These are phyloP conservation scores for Pelochelys cantorii DNA, from an alignment of 2,797 vertebrate genomes.

Conservation along the genomic window DNA sequence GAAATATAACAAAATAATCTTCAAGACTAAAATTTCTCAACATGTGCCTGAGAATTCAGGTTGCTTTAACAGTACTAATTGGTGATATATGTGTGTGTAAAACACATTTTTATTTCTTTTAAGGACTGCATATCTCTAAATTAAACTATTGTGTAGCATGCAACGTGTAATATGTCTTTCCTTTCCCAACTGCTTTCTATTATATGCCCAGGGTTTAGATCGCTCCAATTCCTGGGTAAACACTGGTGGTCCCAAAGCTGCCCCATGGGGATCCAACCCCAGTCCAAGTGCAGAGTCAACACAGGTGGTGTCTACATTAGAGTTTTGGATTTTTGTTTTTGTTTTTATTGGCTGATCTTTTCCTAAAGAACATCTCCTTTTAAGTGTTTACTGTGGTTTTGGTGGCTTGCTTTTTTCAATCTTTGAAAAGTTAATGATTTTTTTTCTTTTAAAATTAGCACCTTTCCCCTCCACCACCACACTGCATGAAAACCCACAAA, in stretches of 20 bases:
- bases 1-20: slow-evolving; percentile 27
- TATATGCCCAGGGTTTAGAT: slow-evolving; percentile 95
- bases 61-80: slow-evolving; percentile 75
- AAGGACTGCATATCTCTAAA: slow-evolving; percentile 74
- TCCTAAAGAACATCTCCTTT: slow-evolving; percentile 72
- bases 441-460: slow-evolving; percentile 57
- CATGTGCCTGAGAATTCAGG: slow-evolving; percentile 32
- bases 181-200: slow-evolving; percentile 89
- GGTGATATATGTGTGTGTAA: slow-evolving; percentile 66
- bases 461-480: slow-evolving; percentile 38
- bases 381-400: slow-evolving; percentile 68
- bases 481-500: slow-evolving; percentile 78
- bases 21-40: slow-evolving; percentile 35
- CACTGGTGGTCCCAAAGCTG: slow-evolving; percentile 98
- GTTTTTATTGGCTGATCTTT: slow-evolving; percentile 74
- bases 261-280: slow-evolving; percentile 98
- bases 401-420: slow-evolving; percentile 65
- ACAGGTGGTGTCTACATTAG: slow-evolving; percentile 93
- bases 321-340: slow-evolving; percentile 77
- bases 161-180: slow-evolving; percentile 86
- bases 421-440: slow-evolving; percentile 63
- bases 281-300: slow-evolving; percentile 96
- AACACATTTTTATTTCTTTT: slow-evolving; percentile 55
- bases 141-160: slow-evolving; percentile 78
- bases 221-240: slow-evolving; percentile 99